Base-by-base conservation (phyloP, 2,113 vertebrate species). In the Chinchilla lanigera region DNA sequence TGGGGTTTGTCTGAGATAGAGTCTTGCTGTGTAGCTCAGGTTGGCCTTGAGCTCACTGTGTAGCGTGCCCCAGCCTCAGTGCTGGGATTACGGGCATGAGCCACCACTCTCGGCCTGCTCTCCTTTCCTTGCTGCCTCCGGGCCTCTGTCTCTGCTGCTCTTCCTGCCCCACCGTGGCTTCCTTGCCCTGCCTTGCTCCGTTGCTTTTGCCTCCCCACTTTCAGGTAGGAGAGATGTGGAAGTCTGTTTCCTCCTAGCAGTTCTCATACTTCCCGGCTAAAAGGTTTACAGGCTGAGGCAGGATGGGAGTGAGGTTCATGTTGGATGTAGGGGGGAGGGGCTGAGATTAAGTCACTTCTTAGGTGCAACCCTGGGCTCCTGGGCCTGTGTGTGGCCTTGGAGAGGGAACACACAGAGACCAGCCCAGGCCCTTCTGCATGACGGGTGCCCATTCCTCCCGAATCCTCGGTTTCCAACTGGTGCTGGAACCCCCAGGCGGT, bases 211-310 rank as follows among this genome's bases (percentile, higher is more conserved):
- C 26, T 13, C 56, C 26, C 54, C 33, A 20, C 60, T 38, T 16
- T 56, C 35, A 61, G n/a, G 63, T 77, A 73, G 60, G 41, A 58
- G 35, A 38, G 33, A 28, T 17, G 17, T 44, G n/a, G 56, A 83
- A 65, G 35, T 78, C 38, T 33, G 20, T 50, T 35, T 50, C 61
- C 60, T 60, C 11, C 30, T n/a, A 33, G 44, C 9, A 41, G 20
- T 90, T 60, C 28, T 65, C 91, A 16, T 17, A 16, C 35, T 61
- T 82, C 28, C 9, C 83, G 47, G 10, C 35, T 24, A 58, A 0
- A 88, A 67, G 86, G 63, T 63, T 86, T 90, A 11, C n/a, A 73
- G 35, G 78, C 47, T 69, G 38, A 38, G 77, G 86, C 30, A 67
- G 85, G 63, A 47, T 87, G 73, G 38, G 56, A n/a, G 7, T 58